phyloP scores from a whole-genome alignment of 1,140 invertebrate genomes.

The Leptinotarsa defecta region DNA sequence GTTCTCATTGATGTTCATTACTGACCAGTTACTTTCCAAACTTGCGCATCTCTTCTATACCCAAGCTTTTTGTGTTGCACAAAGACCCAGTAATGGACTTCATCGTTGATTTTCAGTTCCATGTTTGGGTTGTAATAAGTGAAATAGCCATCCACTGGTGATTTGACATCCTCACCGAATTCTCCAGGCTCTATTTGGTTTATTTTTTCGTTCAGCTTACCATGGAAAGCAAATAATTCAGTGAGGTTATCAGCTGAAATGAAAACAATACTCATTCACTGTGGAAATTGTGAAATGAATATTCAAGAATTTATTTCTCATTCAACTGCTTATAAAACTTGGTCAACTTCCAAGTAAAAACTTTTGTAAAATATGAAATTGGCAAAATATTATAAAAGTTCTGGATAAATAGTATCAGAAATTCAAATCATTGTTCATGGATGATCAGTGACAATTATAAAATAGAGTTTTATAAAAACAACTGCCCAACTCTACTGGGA shows the following conservation, averaged over 20 bases:
- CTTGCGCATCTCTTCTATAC: slow-evolving; percentile 44
- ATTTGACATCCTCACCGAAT: slow-evolving; percentile 41
- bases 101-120: slow-evolving; percentile 44
- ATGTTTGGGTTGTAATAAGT: slow-evolving; percentile 41
- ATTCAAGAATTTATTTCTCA: neutral
- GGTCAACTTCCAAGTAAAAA: neutral
- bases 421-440: neutral
- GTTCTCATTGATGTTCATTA: neutral
- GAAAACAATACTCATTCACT: neutral
- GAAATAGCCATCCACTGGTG: slow-evolving; percentile 43
- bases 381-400: neutral
- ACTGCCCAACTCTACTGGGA: too few species aligned
- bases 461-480: too few species aligned
- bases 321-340: neutral
- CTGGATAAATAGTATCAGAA: neutral
- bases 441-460: too few species aligned
- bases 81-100: slow-evolving; percentile 52
- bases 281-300: neutral
- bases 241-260: slow-evolving; percentile 47
- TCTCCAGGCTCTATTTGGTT: slow-evolving; percentile 43
- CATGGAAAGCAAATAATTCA: slow-evolving; percentile 51
- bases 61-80: slow-evolving; percentile 48
- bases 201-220: slow-evolving; percentile 44
- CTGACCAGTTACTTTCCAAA: slow-evolving; percentile 46
- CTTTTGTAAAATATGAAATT: neutral